Conservation (phyloP, 2,113 vertebrate species). For the Fukomys damarensis region DNA sequence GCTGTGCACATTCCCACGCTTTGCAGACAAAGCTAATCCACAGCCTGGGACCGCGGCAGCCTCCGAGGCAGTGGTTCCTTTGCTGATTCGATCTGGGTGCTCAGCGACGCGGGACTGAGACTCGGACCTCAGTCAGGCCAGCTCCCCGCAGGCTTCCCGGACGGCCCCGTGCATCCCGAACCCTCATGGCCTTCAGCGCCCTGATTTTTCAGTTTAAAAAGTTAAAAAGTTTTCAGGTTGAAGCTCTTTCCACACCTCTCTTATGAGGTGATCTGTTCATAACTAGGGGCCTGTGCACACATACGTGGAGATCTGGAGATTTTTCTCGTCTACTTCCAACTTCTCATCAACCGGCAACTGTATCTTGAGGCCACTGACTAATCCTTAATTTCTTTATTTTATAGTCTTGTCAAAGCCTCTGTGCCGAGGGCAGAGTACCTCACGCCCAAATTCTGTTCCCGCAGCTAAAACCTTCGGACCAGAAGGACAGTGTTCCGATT, state of each 20-base stretch:
- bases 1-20: too few species aligned
- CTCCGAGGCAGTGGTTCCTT: too few species aligned
- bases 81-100: background rate
- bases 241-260: background rate
- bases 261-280: background rate
- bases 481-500: too few species aligned
- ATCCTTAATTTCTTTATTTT: too few species aligned
- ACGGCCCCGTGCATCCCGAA: too few species aligned
- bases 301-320: background rate
- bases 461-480: too few species aligned
- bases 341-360: background rate
- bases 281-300: accelerated
- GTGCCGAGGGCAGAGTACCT: too few species aligned
- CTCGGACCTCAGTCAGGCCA: background rate
- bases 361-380: background rate
- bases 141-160: too few species aligned
- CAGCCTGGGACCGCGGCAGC: too few species aligned
- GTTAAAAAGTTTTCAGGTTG: background rate
- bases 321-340: background rate
- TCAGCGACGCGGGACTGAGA: too few species aligned
- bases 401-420: too few species aligned
- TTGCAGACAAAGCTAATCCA: accelerated
- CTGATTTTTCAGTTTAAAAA: background rate
- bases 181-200: background rate
- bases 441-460: too few species aligned